Evolutionary conservation across 2,888 invertebrate genomes (phyloP).

Genomic region (Auanema freiburgensis): DNA sequence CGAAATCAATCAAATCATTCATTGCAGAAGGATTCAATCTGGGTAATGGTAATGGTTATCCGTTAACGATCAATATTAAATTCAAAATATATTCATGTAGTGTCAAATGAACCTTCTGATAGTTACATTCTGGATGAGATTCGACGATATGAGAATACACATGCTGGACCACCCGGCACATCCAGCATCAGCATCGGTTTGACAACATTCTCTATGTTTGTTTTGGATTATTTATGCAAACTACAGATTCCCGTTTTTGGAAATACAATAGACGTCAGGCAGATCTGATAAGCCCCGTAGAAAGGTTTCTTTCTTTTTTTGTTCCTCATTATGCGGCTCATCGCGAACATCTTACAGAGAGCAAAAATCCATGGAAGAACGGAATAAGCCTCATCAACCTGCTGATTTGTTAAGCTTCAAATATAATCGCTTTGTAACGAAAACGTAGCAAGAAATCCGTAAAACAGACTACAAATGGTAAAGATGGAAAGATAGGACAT

Average conservation of each 20-base stretch:
- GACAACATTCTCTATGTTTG: background rate
- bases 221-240: background rate
- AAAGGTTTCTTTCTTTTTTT: background rate
- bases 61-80: background rate
- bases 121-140: constrained; percentile 45
- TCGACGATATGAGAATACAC: constrained; percentile 25
- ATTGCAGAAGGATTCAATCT: constrained; percentile 10
- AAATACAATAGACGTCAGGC: constrained; percentile 27
- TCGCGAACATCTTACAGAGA: background rate
- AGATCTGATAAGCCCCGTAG: background rate
- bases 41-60: background rate
- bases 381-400: too few species aligned
- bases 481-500: too few species aligned
- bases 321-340: background rate
- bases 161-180: constrained; percentile 16
- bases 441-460: background rate
- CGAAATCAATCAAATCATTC: background rate
- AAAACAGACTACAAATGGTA: too few species aligned
- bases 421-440: constrained; percentile 26
- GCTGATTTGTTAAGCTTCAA: constrained; percentile 17
- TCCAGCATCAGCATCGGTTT: constrained; percentile 2
- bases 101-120: constrained; percentile 19
- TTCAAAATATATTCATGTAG: background rate
- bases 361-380: background rate
- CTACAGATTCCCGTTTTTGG: constrained; percentile 27